Conservation (phyloP, 2,888 invertebrate species). For the Plusia festucae region DNA sequence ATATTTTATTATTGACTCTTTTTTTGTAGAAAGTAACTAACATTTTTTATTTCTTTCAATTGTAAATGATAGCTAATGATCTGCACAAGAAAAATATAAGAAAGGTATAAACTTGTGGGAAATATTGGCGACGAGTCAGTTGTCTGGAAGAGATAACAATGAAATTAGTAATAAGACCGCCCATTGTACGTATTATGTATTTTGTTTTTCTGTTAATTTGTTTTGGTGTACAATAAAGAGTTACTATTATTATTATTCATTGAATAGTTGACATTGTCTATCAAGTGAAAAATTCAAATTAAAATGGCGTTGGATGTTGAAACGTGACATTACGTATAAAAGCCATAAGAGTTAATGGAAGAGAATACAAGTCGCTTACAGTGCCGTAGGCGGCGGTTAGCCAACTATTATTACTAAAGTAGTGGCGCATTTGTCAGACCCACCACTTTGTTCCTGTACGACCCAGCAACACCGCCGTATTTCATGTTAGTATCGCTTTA, state of each 20-base stretch:
- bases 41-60: not conserved
- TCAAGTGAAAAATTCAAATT: not conserved
- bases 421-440: conserved; percentile 43
- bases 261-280: not conserved
- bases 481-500: conserved; percentile 32
- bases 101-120: no score
- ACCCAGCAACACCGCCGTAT: conserved; percentile 49
- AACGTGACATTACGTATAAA: conserved; percentile 7
- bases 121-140: no score
- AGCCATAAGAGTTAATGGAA: conserved; percentile 46
- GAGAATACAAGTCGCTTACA: conserved; percentile 40
- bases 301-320: not conserved
- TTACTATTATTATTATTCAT: not conserved
- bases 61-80: not conserved
- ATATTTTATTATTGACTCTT: not conserved
- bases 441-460: conserved; percentile 49
- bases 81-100: no score
- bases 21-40: no score
- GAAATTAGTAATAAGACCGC: no score
- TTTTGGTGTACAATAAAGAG: no score
- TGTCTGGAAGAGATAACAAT: no score
- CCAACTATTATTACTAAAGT: conserved; percentile 54
- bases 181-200: no score
- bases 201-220: no score
- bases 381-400: conserved; percentile 46